Evolutionary conservation across 1,140 invertebrate genomes (phyloP).

Genomic region (Brachionus rubens): DNA sequence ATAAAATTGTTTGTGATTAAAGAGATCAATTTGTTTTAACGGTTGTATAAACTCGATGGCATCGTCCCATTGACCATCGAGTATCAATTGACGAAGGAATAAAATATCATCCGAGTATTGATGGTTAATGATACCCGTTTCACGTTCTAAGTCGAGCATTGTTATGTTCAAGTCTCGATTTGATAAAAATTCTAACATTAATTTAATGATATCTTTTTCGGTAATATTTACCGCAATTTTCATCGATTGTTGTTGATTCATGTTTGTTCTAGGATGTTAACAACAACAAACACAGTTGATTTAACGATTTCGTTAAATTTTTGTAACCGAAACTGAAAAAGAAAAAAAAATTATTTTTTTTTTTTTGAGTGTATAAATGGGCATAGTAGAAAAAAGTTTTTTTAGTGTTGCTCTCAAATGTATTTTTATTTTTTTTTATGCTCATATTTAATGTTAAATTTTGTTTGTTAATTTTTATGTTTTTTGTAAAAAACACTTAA

Average conservation of each 20-base stretch:
- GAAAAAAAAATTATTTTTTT: conserved; percentile 1
- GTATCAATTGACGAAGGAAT: conserved; percentile 81
- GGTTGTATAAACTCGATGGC: conserved; percentile 92
- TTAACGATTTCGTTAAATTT: not conserved
- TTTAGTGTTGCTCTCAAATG: too few species aligned
- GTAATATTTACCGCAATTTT: not conserved
- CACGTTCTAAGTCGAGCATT: conserved; percentile 83
- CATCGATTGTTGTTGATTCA: conserved; percentile 11
- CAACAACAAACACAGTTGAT: not conserved
- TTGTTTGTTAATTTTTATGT: not conserved
- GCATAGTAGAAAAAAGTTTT: too few species aligned
- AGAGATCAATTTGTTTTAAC: conserved; percentile 69
- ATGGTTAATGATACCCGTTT: conserved; percentile 84
- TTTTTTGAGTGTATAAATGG: not conserved
- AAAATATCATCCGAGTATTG: conserved; percentile 83
- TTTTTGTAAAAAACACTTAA: not conserved
- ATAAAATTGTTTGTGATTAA: conserved; percentile 68
- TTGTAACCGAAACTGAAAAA: not conserved
- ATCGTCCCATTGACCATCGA: conserved; percentile 97
- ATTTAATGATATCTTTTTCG: conserved; percentile 73
- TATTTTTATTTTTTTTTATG: conserved; percentile 3
- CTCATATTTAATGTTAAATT: conserved; percentile 26
- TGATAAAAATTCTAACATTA: conserved; percentile 85
- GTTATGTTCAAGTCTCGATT: conserved; percentile 74
- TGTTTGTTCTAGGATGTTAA: too few species aligned